Evolutionary conservation across 1,140 invertebrate species (phyloP), one percentile per base, ranked within the genome.

Genomic region (Wasmannia auropunctata): DNA sequence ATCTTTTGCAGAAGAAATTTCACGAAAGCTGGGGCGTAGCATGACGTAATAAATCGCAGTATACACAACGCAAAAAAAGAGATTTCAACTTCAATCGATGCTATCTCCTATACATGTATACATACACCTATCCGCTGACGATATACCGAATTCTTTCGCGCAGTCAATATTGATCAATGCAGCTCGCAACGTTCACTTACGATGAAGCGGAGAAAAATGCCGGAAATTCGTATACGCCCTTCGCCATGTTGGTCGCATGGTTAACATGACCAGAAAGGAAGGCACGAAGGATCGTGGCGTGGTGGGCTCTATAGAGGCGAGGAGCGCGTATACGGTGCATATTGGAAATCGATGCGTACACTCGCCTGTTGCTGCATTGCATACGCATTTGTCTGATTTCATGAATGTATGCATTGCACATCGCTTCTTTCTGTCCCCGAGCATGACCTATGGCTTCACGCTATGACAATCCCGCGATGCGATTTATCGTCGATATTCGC

Each of bases 301-400:
- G n/a, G 22, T 8, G n/a, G 3, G 19, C n/a, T 83, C 37, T 74
- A 56, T 43, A 37, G n/a, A 58, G 46, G 85, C 54, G 54, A 86
- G 67, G 56, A 75, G 63, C 56, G 65, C 43, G 31, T 77, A 51
- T 10, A 56, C 37, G 49, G 28, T 79, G 74, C 43, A 69, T 86
- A 89, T 88, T 69, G 88, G 76, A 89, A 89, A 89, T 89, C 88
- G 87, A 89, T 89, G 87, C 37, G 56, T 86, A 28, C n/a, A 22
- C 69, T 37, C 62, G 88, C 87, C 70, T 88, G 87, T 89, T 89
- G 87, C 84, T 83, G 72, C 87, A 81, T 76, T 76, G 69, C 69
- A 81, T 75, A 34, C 75, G 76, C 76, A 81, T 89, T 88, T 88
- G 87, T 86, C 79, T 67, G 87, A 89, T 88, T 89, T 88, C 75